Base-by-base conservation (phyloP, 2,888 invertebrate species). In the Sarcophaga variegata region DNA sequence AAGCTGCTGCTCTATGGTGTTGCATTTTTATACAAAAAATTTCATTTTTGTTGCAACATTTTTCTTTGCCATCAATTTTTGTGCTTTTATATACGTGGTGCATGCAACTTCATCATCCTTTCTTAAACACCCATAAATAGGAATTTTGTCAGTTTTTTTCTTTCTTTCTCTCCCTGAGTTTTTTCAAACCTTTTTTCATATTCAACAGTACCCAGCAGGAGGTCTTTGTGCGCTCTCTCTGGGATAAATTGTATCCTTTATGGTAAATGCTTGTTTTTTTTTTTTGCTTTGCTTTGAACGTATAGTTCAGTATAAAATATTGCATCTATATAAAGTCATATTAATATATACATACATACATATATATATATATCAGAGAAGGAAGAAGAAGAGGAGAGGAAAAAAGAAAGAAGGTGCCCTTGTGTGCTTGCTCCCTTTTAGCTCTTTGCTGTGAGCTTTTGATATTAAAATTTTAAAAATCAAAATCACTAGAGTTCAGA, bases 271-370 rank as follows among this genome's bases (percentile, higher is more conserved):
- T 54, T 5, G 17, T 54, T 14, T 54, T 54, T 14, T 54, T 54
- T 54, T 12, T 12, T 22, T 22, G 22, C 6, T 49, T 54, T 54
- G 8, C 10, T 37, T 37, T 37, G 37, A 37, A 2, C 37, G 37
- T 37, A 10, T 37, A 37, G 75, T 70, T 47, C 64, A 80, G 64
- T 75, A 76, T 80, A 60, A 84, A 84, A 80, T 84, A 84, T 84
- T 75, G 62, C 70, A 84, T 49, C 74, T 25, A 66, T 45, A 66
- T 80, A 79, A 79, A 67, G 67, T 75, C 64, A 22, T 75, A 74
- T 74, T 63, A 54, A 69, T 74, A 60, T 27, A 62, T 49, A 37
- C 37, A 2, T 37, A 37, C 8, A 37, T 37, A 37, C 0, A 37
- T 8, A 37, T 6, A 37, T 37, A 8, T 8, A 37, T 37, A 37